phyloP scores from a whole-genome alignment of 1,140 invertebrate genomes.

The Halictus rubicundus region DNA sequence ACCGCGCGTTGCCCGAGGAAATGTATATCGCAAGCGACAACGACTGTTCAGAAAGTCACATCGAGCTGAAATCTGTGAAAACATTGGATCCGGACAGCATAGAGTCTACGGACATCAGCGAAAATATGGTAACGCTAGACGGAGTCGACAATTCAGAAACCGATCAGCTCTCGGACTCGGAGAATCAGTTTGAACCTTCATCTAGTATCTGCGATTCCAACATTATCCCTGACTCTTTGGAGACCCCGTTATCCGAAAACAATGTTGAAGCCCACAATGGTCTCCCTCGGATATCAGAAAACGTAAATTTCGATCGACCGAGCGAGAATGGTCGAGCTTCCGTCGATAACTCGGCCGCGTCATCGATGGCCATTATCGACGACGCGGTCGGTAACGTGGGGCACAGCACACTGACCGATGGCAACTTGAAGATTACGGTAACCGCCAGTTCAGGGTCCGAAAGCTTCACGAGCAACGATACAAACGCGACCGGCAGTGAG shows the following conservation, averaged over 20 bases:
- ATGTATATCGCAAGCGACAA: slow-evolving; percentile 73
- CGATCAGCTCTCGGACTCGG: not conserved
- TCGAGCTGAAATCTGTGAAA: slow-evolving; percentile 75
- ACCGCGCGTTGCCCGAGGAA: slow-evolving; percentile 62
- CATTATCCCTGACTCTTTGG: slow-evolving; percentile 76
- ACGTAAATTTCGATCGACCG: not conserved
- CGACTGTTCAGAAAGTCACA: slow-evolving; percentile 67
- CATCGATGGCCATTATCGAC: slow-evolving; percentile 21
- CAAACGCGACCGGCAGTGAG: slow-evolving; percentile 70
- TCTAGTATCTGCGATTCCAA: slow-evolving; percentile 56
- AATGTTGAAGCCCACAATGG: not conserved
- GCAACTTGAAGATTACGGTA: slow-evolving; percentile 12
- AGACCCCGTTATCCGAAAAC: slow-evolving; percentile 51
- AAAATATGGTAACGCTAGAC: not conserved
- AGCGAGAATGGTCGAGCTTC: slow-evolving; percentile 10
- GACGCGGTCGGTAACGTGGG: slow-evolving; percentile 7
- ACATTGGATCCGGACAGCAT: slow-evolving; percentile 73
- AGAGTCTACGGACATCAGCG: not conserved
- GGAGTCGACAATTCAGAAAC: not conserved
- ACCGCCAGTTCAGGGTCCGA: slow-evolving; percentile 55
- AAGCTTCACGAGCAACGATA: slow-evolving; percentile 68
- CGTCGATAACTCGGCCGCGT: slow-evolving; percentile 36
- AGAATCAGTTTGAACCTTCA: not conserved
- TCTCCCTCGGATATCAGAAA: not conserved
- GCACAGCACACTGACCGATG: not conserved